Evolutionary conservation across 2,113 vertebrate species (phyloP).

Genomic region (Cyphomyrus discorhynchus): DNA sequence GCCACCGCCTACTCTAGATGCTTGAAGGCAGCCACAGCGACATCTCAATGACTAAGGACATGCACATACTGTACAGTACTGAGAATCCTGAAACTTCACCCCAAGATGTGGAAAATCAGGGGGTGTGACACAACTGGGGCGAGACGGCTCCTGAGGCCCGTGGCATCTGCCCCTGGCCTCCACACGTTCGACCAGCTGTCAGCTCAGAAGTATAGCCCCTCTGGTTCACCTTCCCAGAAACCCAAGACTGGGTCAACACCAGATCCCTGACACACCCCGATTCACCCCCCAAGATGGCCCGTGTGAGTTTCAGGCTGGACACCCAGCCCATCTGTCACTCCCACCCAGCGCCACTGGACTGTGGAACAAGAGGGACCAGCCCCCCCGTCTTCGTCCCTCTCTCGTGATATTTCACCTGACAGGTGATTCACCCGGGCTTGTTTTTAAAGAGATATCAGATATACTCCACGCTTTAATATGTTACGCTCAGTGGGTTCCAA

Average conservation of each 20-base stretch:
- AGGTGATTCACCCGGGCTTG: neutral
- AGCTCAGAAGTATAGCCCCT: neutral
- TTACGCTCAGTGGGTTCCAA: neutral
- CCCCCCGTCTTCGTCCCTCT: neutral
- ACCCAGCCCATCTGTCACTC: neutral
- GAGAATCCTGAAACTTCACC: neutral
- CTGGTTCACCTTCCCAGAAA: neutral
- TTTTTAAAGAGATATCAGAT: neutral
- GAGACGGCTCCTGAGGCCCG: neutral
- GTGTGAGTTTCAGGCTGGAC: neutral
- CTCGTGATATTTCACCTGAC: neutral
- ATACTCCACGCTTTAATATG: neutral
- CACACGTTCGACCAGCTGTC: neutral
- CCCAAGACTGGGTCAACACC: slow-evolving; percentile 26
- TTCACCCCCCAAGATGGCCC: neutral
- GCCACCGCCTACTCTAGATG: too few relatives aligned
- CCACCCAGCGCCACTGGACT: neutral
- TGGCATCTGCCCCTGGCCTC: neutral
- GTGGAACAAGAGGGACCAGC: neutral
- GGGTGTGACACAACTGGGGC: neutral
- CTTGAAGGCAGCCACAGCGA: neutral
- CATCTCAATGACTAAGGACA: neutral
- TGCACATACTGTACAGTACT: neutral
- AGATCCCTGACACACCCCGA: neutral
- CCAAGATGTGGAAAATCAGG: neutral